Evolutionary conservation across 2,113 vertebrate species (phyloP).

Genomic region (Oncorhynchus mykiss): DNA sequence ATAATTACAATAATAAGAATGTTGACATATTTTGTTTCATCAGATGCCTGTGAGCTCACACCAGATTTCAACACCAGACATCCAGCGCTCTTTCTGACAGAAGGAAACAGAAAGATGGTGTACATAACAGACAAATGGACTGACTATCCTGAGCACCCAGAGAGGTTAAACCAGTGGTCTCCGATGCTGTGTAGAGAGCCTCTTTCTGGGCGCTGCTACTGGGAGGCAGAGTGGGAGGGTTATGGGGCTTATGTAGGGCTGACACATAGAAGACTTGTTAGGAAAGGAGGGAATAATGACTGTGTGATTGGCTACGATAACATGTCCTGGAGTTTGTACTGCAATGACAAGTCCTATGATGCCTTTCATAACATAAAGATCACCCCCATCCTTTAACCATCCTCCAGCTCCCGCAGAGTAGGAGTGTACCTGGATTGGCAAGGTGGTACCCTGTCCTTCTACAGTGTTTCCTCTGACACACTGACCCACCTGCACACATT

Average conservation of each 20-base stretch:
- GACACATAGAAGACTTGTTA: not conserved
- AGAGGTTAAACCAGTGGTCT: not conserved
- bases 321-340: not conserved
- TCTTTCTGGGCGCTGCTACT: not conserved
- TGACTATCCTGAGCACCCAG: not conserved
- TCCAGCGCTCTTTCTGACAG: no score
- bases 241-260: not conserved
- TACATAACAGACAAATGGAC: not conserved
- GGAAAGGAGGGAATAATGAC: not conserved
- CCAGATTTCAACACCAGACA: no score
- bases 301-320: not conserved
- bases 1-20: no score
- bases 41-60: no score
- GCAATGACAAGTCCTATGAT: not conserved
- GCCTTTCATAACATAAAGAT: not conserved
- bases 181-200: not conserved
- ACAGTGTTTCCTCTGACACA: not conserved
- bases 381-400: not conserved
- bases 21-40: no score
- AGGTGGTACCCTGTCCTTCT: not conserved
- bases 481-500: not conserved
- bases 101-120: not conserved
- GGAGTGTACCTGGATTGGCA: not conserved
- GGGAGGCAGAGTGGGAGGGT: constrained; percentile 7
- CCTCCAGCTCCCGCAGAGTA: not conserved